phyloP scores from a whole-genome alignment of 2,888 invertebrate genomes.

The Atethmia centrago region DNA sequence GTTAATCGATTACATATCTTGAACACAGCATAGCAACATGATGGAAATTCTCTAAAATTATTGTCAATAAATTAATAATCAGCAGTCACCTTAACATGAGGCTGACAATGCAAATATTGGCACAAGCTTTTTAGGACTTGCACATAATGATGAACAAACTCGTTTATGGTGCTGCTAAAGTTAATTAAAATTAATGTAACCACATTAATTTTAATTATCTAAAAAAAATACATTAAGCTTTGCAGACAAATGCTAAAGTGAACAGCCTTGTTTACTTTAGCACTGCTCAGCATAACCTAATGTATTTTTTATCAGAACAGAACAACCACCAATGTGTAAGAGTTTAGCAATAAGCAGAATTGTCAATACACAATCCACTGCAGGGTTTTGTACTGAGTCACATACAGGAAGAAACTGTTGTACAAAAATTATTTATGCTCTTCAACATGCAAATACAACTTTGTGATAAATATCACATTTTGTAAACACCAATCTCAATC shows the following conservation, averaged over 20 bases:
- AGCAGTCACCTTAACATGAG: not conserved
- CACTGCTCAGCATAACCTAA: not conserved
- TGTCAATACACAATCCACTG: constrained; percentile 13
- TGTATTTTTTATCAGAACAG: not conserved
- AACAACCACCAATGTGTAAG: constrained; percentile 21
- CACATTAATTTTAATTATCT: not conserved
- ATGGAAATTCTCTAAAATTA: constrained; percentile 34
- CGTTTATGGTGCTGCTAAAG: not conserved
- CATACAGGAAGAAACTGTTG: constrained; percentile 21
- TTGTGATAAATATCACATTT: constrained; percentile 49
- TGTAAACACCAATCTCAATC: constrained; percentile 33
- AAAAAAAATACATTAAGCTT: not conserved
- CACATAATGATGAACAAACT: not conserved
- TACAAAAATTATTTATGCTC: constrained; percentile 20
- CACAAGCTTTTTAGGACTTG: not conserved
- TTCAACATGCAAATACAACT: constrained; percentile 32
- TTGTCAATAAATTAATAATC: constrained; percentile 23
- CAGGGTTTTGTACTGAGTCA: constrained; percentile 34
- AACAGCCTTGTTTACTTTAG: not conserved
- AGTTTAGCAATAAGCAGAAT: constrained; percentile 6
- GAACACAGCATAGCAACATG: constrained; percentile 20
- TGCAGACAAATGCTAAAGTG: not conserved
- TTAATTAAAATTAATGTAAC: not conserved
- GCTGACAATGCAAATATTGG: not conserved
- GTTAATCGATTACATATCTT: constrained; percentile 23